phyloP scores from a whole-genome alignment of 1,140 invertebrate genomes.

The Centruroides vittatus region DNA sequence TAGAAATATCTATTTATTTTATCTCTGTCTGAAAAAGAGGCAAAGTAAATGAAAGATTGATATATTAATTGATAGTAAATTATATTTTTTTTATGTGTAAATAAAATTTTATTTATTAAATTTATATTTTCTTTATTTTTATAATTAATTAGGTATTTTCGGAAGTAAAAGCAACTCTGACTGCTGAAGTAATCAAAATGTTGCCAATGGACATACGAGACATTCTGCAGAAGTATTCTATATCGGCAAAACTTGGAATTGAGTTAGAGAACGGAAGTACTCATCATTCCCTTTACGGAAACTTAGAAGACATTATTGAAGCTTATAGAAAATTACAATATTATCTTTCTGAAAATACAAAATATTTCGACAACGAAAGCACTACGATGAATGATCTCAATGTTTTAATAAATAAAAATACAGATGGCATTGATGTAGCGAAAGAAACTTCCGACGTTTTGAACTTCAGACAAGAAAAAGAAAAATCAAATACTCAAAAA shows the following conservation, averaged over 20 bases:
- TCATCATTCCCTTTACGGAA: slow-evolving; percentile 6
- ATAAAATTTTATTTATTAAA: too few relatives aligned
- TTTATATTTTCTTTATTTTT: not conserved
- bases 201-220: slow-evolving; percentile 5
- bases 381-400: not conserved
- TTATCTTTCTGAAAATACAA: not conserved
- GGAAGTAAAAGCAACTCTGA: slow-evolving; percentile 7
- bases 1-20: too few relatives aligned
- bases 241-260: not conserved
- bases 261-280: not conserved
- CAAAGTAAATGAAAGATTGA: too few relatives aligned
- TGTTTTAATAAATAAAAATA: too few relatives aligned
- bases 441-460: too few relatives aligned
- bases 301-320: slow-evolving; percentile 6
- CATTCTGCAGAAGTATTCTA: not conserved
- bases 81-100: too few relatives aligned
- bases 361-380: not conserved
- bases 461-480: not conserved
- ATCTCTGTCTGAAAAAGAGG: too few relatives aligned
- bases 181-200: slow-evolving; percentile 1
- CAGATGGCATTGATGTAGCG: too few relatives aligned
- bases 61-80: too few relatives aligned
- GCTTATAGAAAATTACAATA: slow-evolving; percentile 5
- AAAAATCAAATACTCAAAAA: not conserved
- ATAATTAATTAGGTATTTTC: slow-evolving; percentile 4